These are phyloP conservation scores for Condylura cristata DNA, from an alignment of 2,113 vertebrate genomes.

Conservation along the genomic window DNA sequence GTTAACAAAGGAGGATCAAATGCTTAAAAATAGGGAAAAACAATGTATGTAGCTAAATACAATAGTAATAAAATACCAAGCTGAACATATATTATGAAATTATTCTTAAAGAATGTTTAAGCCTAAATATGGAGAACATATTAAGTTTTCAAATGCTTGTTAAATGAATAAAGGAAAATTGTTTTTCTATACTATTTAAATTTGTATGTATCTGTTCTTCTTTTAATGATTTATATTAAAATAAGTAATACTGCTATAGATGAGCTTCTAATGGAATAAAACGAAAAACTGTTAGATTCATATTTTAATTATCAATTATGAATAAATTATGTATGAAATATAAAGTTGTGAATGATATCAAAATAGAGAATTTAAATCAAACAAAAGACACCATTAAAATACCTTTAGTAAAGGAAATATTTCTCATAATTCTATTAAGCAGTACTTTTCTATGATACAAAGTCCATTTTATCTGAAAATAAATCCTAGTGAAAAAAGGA, in stretches of 20 bases:
- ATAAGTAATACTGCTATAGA: neutral
- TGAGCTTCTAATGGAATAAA: neutral
- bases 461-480: conserved; percentile 44
- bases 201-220: neutral
- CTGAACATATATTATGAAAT: neutral
- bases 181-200: neutral
- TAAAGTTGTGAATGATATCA: neutral
- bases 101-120: neutral
- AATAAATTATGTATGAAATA: conserved; percentile 4
- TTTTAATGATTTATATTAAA: conserved; percentile 2
- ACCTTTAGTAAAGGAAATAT: conserved; percentile 44
- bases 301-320: conserved; percentile 7
- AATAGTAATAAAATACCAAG: neutral
- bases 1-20: neutral
- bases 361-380: conserved; percentile 44
- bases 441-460: conserved; percentile 30
- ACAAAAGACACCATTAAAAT: conserved; percentile 31
- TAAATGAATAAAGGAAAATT: neutral
- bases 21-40: neutral
- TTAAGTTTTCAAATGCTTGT: neutral
- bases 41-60: neutral
- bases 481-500: neutral
- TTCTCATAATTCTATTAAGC: conserved; percentile 45
- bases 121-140: conserved; percentile 17
- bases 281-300: neutral